Evolutionary conservation across 2,888 invertebrate genomes (phyloP).

Genomic region (Rapana venosa): DNA sequence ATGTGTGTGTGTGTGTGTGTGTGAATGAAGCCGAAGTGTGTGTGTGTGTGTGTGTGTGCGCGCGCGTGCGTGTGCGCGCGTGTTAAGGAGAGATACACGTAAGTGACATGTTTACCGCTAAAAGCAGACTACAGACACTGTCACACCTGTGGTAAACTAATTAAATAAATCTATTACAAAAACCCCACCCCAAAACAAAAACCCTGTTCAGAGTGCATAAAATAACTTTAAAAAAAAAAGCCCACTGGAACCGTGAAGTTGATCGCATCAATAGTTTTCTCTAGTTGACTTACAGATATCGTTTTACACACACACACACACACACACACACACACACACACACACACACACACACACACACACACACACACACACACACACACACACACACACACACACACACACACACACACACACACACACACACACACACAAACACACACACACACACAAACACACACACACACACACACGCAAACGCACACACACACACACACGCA

Average conservation of each 20-base stretch:
- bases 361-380: neutral
- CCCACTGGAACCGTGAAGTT: too few species aligned
- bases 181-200: too few species aligned
- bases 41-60: neutral
- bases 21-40: too few species aligned
- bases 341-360: neutral
- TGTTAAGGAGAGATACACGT: too few species aligned
- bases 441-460: slow-evolving; percentile 6
- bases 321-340: neutral
- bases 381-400: neutral
- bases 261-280: too few species aligned
- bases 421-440: neutral
- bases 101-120: too few species aligned
- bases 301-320: neutral
- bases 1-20: neutral
- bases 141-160: too few species aligned
- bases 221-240: too few species aligned
- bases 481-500: neutral
- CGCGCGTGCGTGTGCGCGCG: neutral
- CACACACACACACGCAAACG: neutral
- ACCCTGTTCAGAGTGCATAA: too few species aligned
- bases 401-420: neutral
- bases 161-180: too few species aligned
- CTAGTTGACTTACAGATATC: too few species aligned
- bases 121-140: too few species aligned